Evolutionary conservation across 2,797 vertebrate species (phyloP).

Genomic region (Coreius guichenoti): DNA sequence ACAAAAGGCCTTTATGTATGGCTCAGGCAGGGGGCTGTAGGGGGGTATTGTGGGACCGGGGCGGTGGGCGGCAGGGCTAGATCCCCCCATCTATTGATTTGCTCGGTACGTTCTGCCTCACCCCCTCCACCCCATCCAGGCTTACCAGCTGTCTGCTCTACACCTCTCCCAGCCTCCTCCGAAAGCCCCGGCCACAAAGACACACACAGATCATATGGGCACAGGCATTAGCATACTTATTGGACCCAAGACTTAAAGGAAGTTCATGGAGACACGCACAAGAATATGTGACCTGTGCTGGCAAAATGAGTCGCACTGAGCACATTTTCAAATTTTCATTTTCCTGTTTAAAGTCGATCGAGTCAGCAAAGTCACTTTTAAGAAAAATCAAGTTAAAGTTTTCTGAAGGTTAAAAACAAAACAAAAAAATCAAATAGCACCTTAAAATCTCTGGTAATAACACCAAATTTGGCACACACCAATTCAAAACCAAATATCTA

Average conservation of each 20-base stretch:
- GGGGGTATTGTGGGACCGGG: constrained; percentile 56
- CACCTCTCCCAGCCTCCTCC: constrained; percentile 55
- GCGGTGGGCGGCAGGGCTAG: constrained; percentile 54
- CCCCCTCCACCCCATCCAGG: constrained; percentile 53
- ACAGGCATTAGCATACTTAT: constrained; percentile 29
- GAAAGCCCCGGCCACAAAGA: constrained; percentile 28
- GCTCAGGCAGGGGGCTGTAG: constrained; percentile 60
- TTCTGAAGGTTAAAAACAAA: too few relatives aligned
- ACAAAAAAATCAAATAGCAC: too few relatives aligned
- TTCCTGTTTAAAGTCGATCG: too few relatives aligned
- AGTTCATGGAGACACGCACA: background rate
- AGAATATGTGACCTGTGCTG: background rate
- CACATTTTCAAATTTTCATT: too few relatives aligned
- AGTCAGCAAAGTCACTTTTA: too few relatives aligned
- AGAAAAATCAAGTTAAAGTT: too few relatives aligned
- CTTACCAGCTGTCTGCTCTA: constrained; percentile 67
- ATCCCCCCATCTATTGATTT: constrained; percentile 61
- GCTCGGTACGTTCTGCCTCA: constrained; percentile 50
- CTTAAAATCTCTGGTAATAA: too few relatives aligned
- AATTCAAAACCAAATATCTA: too few relatives aligned
- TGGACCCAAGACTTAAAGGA: background rate
- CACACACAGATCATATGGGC: constrained; percentile 21
- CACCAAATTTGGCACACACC: too few relatives aligned
- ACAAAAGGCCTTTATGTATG: constrained; percentile 68
- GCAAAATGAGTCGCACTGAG: too few relatives aligned